A percentile compares a stretch with the other conserved stretches of the same genome.
Evolutionary conservation across 2,113 vertebrate species (phyloP).

Genomic region (Zingel zingel): DNA sequence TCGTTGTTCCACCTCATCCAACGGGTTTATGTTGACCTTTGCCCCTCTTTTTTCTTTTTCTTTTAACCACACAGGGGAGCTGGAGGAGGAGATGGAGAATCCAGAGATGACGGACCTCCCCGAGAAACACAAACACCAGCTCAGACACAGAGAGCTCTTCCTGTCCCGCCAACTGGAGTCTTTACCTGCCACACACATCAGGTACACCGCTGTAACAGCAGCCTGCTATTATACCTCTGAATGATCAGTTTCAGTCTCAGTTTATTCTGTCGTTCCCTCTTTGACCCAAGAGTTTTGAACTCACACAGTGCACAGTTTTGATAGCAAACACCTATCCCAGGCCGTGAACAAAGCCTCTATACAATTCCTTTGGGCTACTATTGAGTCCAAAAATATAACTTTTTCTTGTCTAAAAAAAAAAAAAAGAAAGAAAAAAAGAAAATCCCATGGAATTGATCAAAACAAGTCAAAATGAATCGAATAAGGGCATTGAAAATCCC

Average conservation of each 20-base stretch:
- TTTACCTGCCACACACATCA: conserved; percentile 96
- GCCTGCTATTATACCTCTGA: neutral
- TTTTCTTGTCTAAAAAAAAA: neutral
- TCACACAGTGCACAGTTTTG: neutral
- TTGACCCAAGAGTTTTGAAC: neutral
- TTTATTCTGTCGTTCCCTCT: neutral
- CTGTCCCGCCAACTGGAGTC: conserved; percentile 96
- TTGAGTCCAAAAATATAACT: neutral
- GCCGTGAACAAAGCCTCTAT: neutral
- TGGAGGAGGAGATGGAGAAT: conserved; percentile 98
- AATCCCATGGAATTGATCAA: neutral
- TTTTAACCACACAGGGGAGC: conserved; percentile 86
- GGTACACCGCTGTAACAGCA: conserved; percentile 76
- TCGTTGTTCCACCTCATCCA: conserved; percentile 56
- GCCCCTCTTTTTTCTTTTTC: neutral
- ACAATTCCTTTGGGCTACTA: too few species aligned
- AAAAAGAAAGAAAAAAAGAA: neutral
- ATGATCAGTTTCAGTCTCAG: neutral
- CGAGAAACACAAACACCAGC: conserved; percentile 96
- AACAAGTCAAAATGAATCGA: neutral
- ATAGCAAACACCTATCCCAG: neutral
- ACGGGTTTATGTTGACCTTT: conserved; percentile 52
- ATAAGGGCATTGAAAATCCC: neutral
- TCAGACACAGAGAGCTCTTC: conserved; percentile 95
- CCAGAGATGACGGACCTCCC: conserved; percentile 94